phyloP scores from a whole-genome alignment of 2,888 invertebrate species.

The Aproaerema taeniolella region DNA sequence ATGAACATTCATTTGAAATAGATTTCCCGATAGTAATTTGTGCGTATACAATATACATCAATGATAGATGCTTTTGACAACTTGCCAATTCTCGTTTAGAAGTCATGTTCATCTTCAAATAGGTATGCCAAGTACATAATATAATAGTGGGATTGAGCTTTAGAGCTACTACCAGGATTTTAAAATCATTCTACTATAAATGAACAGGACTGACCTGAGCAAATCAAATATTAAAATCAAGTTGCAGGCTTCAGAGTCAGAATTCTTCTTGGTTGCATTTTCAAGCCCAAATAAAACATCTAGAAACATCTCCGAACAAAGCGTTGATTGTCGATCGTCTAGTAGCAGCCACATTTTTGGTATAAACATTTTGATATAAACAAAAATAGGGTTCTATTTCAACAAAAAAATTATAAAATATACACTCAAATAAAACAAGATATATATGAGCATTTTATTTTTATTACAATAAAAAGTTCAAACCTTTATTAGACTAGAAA shows the following conservation, averaged over 20 bases:
- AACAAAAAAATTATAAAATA: conserved; percentile 21
- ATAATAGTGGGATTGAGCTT: too few species aligned
- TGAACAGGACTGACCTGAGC: conserved; percentile 36
- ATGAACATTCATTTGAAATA: conserved; percentile 11
- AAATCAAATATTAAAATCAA: conserved; percentile 23
- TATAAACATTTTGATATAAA: conserved; percentile 19
- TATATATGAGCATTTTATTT: conserved; percentile 48
- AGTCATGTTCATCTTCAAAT: conserved; percentile 13
- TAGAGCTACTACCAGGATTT: conserved; percentile 21
- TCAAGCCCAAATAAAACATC: conserved; percentile 53
- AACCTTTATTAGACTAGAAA: conserved; percentile 47
- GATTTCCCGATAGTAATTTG: too few species aligned
- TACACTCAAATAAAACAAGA: conserved; percentile 64
- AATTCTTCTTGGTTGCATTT: conserved; percentile 23
- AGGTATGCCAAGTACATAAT: not conserved
- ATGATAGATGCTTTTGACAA: not conserved
- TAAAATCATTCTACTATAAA: conserved; percentile 22
- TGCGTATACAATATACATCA: not conserved
- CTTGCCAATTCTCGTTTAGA: conserved; percentile 5
- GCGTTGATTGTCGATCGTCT: conserved; percentile 64
- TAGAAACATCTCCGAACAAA: conserved; percentile 47
- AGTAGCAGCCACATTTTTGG: conserved; percentile 48
- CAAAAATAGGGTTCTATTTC: conserved; percentile 26
- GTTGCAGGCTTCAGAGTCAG: conserved; percentile 28
- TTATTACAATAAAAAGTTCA: conserved; percentile 48